phyloP scores from a whole-genome alignment of 1,140 invertebrate species.

The Drosophila simulans region DNA sequence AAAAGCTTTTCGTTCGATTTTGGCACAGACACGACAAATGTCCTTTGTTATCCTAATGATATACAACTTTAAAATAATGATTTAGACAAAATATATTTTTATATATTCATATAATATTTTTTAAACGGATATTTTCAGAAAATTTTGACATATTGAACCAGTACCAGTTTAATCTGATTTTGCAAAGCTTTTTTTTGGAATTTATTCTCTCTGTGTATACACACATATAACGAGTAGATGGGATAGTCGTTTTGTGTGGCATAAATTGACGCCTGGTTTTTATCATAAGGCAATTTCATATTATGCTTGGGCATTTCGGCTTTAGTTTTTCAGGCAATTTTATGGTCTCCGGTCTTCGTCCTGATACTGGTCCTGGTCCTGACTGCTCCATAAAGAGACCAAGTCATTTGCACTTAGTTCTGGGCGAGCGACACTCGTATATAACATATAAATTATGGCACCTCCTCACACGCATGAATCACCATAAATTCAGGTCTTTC shows the following conservation, averaged over 20 bases:
- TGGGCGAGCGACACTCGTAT: conserved; percentile 15
- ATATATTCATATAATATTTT: too few relatives aligned
- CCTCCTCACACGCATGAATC: conserved; percentile 50
- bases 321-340: conserved; percentile 65
- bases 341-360: conserved; percentile 47
- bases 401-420: conserved; percentile 75
- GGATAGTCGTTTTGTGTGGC: conserved; percentile 41
- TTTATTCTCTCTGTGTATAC: background rate
- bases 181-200: too few relatives aligned
- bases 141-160: too few relatives aligned
- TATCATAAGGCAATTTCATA: conserved; percentile 79
- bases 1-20: background rate
- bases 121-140: too few relatives aligned
- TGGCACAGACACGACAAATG: too few relatives aligned
- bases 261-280: conserved; percentile 77
- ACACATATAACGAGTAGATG: background rate
- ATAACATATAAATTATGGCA: conserved; percentile 72
- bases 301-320: conserved; percentile 63
- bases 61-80: too few relatives aligned
- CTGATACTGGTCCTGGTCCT: background rate
- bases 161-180: too few relatives aligned
- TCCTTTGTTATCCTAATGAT: too few relatives aligned
- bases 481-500: conserved; percentile 31
- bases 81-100: too few relatives aligned
- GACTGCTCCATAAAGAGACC: conserved; percentile 55